phyloP scores from a whole-genome alignment of 2,113 vertebrate genomes.

The Felis chaus region DNA sequence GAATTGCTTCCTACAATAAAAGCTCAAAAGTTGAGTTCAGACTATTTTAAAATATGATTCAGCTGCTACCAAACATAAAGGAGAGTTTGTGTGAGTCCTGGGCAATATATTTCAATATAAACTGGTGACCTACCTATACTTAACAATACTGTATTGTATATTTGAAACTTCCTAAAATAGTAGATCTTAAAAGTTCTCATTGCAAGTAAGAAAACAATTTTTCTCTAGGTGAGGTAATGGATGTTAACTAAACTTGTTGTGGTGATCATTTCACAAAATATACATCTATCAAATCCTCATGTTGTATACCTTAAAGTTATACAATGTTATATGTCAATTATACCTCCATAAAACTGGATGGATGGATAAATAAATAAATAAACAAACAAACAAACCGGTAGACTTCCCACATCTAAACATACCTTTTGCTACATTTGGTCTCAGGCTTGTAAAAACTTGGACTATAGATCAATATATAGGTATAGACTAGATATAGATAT shows the following conservation, averaged over 20 bases:
- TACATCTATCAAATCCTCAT: neutral
- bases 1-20: constrained; percentile 67
- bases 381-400: neutral
- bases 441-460: neutral
- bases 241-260: neutral
- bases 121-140: neutral
- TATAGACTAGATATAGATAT: neutral
- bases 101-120: neutral
- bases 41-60: constrained; percentile 62
- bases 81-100: neutral
- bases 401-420: neutral
- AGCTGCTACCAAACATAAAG: constrained; percentile 21
- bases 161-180: neutral
- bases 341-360: neutral
- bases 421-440: neutral
- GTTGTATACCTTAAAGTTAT: neutral
- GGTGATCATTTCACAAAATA: neutral
- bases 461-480: neutral
- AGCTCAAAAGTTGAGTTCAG: constrained; percentile 27
- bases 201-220: neutral
- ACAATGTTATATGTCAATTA: neutral
- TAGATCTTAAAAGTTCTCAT: neutral
- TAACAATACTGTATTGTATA: neutral
- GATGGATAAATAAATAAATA: neutral
- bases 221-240: neutral